Conservation (phyloP, 2,888 invertebrate genomes). For the Nomada hirtipes region DNA sequence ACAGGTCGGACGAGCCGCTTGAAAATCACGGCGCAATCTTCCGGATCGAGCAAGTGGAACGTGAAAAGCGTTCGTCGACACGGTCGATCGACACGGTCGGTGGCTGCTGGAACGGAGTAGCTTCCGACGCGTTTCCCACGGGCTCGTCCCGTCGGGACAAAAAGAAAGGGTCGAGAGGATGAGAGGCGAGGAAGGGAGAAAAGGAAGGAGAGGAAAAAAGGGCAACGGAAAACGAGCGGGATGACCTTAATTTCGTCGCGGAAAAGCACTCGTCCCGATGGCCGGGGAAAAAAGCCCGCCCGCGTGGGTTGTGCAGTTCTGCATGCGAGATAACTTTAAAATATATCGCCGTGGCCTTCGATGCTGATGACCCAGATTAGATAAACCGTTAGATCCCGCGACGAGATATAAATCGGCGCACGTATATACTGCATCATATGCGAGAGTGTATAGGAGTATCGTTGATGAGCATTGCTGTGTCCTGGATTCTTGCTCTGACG, state of each 20-base stretch:
- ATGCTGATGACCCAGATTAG: conserved; percentile 68
- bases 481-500: conserved; percentile 37
- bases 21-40: conserved; percentile 21
- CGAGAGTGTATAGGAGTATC: conserved; percentile 2
- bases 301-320: conserved; percentile 12
- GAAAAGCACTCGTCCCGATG: conserved; percentile 51
- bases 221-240: conserved; percentile 38
- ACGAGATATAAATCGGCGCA: conserved; percentile 49
- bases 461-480: neutral
- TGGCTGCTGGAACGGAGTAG: conserved; percentile 26
- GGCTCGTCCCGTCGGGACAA: conserved; percentile 19
- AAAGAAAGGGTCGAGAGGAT: conserved; percentile 1
- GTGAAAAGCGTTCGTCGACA: conserved; percentile 52
- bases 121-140: conserved; percentile 61
- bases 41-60: conserved; percentile 40
- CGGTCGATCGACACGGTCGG: conserved; percentile 38
- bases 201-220: neutral
- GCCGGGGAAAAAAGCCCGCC: conserved; percentile 12
- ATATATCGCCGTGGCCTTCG: conserved; percentile 59
- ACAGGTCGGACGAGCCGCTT: neutral
- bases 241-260: conserved; percentile 63
- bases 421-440: neutral
- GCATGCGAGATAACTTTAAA: conserved; percentile 32
- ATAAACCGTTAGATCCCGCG: conserved; percentile 61
- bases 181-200: neutral